Evolutionary conservation across 2,113 vertebrate species (phyloP), one percentile per base, ranked within the genome.

Genomic region (Pogonocichla stellata): DNA sequence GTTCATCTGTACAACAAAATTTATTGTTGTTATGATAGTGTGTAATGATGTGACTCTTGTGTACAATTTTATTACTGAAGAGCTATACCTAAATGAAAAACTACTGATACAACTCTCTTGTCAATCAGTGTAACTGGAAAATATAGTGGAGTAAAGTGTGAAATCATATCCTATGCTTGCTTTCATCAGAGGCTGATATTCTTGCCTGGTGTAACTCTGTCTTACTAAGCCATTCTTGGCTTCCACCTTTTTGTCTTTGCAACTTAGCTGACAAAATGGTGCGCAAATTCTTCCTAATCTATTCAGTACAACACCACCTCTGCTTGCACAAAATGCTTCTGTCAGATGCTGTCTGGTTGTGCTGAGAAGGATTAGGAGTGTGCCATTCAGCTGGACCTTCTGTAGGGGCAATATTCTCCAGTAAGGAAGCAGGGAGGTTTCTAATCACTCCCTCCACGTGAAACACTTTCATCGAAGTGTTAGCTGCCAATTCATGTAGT

Each of bases 401-500:
- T 60, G 34, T 47, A 26, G 47, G 11, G 50, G 23, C 12, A 64
- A 22, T 50, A 19, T 64, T 47, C 43, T 75, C 16, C 66, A 43
- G 12, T n/a, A 61, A 50, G 23, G 50, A 84, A 67, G n/a, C 10
- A 38, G 18, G 3, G 38, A 66, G 15, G 26, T 66, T 86, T 80
- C n/a, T 69, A 10, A 56, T 61, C 8, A 3, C 19, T 56, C 7
- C 22, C 0, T 5, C 33, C 15, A 33, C 0, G 1, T 1, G 0
- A 42, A 93, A 42, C 33, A 19, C 42, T 65, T 72, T 18, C 36
- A 18, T 51, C 5, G 1, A 40, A 29, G 53, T 51, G 25, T 31
- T 56, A 36, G 23, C 28, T 25, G 36, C 22, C n/a, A 65, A 10
- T 89, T 89, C 24, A 18, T 29, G 17, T 5, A 25, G 53, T 26